phyloP scores from a whole-genome alignment of 2,888 invertebrate species.

The Agelastica alni region DNA sequence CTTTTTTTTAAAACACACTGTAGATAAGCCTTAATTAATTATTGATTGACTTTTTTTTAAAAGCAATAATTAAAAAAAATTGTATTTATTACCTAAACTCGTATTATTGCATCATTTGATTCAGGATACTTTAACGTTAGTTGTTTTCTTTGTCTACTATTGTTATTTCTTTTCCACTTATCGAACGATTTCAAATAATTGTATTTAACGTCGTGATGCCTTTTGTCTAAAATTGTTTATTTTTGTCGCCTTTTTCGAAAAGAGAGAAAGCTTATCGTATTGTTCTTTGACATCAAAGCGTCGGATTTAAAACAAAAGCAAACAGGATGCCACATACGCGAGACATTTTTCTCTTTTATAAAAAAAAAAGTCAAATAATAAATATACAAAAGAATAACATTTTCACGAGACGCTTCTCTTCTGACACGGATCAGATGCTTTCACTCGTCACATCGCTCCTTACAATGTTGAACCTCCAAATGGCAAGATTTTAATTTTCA shows the following conservation, averaged over 20 bases:
- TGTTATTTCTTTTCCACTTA: too few species aligned
- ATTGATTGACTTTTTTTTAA: too few species aligned
- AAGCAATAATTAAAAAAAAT: too few species aligned
- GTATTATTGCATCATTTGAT: too few species aligned
- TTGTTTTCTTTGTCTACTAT: too few species aligned
- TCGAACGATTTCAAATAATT: not conserved
- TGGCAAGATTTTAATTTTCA: slow-evolving; percentile 6
- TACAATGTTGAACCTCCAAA: not conserved
- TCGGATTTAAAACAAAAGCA: not conserved
- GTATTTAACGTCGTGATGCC: not conserved
- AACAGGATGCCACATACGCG: not conserved
- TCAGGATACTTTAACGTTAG: too few species aligned
- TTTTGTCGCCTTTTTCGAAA: not conserved
- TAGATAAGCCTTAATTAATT: too few species aligned
- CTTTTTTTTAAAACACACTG: too few species aligned
- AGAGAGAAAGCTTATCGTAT: not conserved
- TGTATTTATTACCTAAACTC: too few species aligned
- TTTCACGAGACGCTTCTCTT: slow-evolving; percentile 9
- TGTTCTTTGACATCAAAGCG: slow-evolving; percentile 6
- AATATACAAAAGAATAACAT: slow-evolving; percentile 10
- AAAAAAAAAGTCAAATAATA: slow-evolving; percentile 9
- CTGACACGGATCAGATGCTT: slow-evolving; percentile 20
- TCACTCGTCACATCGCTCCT: slow-evolving; percentile 1
- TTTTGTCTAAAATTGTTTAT: slow-evolving; percentile 5
- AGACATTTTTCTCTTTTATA: slow-evolving; percentile 5